These are phyloP conservation scores for Coecobrya sp. DNA, from an alignment of 2,888 invertebrate genomes.

Conservation along the genomic window DNA sequence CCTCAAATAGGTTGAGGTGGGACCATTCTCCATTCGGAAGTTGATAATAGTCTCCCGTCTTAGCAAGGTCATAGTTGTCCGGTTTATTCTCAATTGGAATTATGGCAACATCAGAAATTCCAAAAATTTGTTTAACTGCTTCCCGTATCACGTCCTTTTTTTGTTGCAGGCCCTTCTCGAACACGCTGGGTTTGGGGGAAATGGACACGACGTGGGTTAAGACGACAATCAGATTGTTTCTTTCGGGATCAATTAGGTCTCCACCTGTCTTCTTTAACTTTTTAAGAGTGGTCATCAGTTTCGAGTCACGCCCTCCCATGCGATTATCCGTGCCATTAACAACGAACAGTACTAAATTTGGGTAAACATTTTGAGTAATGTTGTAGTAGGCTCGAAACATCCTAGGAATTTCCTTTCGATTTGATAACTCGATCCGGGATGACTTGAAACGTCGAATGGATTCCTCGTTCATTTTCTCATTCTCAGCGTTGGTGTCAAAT, in stretches of 20 bases:
- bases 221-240: constrained; percentile 44
- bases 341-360: constrained; percentile 52
- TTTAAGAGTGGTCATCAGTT: neutral
- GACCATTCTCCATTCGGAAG: constrained; percentile 50
- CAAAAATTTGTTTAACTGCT: neutral
- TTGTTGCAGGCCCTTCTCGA: neutral
- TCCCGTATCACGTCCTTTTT: neutral
- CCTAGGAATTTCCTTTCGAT: neutral
- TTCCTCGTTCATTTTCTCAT: neutral
- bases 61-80: neutral
- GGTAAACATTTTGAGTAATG: neutral
- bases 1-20: constrained; percentile 49
- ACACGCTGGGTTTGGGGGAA: neutral
- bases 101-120: constrained; percentile 9
- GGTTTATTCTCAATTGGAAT: constrained; percentile 62
- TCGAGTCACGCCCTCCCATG: constrained; percentile 11
- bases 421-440: neutral
- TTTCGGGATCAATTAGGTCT: constrained; percentile 32
- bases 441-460: neutral
- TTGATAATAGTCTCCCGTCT: neutral
- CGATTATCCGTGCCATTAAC: constrained; percentile 26
- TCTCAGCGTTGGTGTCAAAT: neutral
- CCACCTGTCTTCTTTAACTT: neutral
- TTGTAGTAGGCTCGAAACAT: neutral
- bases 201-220: neutral